Evolutionary conservation across 2,888 invertebrate species (phyloP).

Genomic region (Mayetiola destructor): DNA sequence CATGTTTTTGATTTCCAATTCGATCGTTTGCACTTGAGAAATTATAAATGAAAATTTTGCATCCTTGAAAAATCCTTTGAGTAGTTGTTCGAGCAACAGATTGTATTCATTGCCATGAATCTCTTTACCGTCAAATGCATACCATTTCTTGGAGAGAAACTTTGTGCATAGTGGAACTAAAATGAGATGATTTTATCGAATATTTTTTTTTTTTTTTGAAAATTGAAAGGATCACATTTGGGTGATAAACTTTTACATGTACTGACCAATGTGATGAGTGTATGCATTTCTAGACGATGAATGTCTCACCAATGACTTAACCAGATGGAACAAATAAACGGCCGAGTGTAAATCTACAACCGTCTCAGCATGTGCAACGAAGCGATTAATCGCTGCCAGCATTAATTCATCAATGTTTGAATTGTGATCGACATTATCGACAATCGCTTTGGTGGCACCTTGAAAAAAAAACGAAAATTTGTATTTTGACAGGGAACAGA

Average conservation of each 20-base stretch:
- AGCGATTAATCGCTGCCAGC: neutral
- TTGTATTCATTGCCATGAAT: slow-evolving; percentile 53
- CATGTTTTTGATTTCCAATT: slow-evolving; percentile 42
- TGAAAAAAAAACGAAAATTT: neutral
- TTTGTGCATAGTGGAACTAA: slow-evolving; percentile 37
- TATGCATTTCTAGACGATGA: slow-evolving; percentile 19
- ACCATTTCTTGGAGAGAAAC: slow-evolving; percentile 55
- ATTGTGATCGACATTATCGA: neutral
- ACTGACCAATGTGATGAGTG: slow-evolving; percentile 26
- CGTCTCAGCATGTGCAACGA: neutral
- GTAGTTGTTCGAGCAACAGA: slow-evolving; percentile 45
- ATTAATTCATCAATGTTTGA: neutral
- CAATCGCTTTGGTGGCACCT: neutral
- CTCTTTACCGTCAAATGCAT: slow-evolving; percentile 42
- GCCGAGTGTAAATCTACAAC: slow-evolving; percentile 28
- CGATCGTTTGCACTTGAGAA: slow-evolving; percentile 40
- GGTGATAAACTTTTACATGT: neutral
- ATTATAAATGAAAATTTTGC: slow-evolving; percentile 44
- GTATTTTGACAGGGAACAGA: neutral
- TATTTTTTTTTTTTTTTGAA: neutral
- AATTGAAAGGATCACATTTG: no score
- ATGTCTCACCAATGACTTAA: slow-evolving; percentile 25
- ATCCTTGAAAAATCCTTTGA: slow-evolving; percentile 48
- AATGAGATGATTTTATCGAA: neutral
- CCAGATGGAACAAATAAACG: slow-evolving; percentile 27